Conservation (phyloP, 2,113 vertebrate species). For the Donacobius atricapilla region DNA sequence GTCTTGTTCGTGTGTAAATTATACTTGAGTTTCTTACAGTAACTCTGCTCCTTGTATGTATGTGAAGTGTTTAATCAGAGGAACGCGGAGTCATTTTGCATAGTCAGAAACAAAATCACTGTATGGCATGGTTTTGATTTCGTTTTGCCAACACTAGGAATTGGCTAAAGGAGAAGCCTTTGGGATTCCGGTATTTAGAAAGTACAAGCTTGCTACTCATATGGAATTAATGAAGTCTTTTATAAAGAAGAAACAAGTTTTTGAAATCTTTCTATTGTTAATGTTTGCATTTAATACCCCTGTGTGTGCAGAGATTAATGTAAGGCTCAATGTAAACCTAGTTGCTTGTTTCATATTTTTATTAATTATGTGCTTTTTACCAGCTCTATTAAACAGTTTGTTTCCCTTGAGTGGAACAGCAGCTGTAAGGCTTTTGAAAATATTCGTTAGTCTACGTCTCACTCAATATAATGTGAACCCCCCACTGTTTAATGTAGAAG, state of each 20-base stretch:
- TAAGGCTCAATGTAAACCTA: neutral
- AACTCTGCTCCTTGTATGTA: neutral
- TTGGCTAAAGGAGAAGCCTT: neutral
- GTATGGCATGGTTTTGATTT: neutral
- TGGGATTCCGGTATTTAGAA: neutral
- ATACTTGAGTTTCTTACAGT: neutral
- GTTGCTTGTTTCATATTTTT: slow-evolving; percentile 22
- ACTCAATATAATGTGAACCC: neutral
- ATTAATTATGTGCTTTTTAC: slow-evolving; percentile 11
- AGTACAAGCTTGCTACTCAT: neutral
- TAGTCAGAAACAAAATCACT: neutral
- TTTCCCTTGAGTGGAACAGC: slow-evolving; percentile 3
- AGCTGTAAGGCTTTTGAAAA: slow-evolving; percentile 33
- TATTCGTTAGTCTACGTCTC: neutral
- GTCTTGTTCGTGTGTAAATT: neutral
- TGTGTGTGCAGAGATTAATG: neutral
- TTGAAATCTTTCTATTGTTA: neutral
- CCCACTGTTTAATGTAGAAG: neutral
- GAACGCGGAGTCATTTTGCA: neutral
- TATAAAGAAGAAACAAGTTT: neutral
- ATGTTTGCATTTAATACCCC: neutral
- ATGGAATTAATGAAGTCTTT: neutral
- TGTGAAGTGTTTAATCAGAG: neutral
- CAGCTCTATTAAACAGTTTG: slow-evolving; percentile 13
- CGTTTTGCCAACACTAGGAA: neutral